Evolutionary conservation across 2,888 invertebrate species (phyloP), one percentile per base, ranked within the genome.

Genomic region (Drosophila aldrichi): DNA sequence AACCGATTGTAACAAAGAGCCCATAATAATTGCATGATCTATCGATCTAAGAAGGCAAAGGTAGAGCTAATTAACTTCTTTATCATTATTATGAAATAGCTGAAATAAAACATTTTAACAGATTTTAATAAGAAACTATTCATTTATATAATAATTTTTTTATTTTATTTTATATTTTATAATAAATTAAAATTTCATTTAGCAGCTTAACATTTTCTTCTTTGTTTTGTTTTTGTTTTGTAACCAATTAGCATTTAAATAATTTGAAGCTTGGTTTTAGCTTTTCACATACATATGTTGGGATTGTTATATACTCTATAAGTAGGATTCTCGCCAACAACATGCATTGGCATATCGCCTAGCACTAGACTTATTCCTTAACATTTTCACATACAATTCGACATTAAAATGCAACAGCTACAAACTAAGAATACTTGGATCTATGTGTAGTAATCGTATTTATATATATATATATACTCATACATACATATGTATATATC

Each of bases 371-470:
- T 16, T 41, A 32, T 34, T 46, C 40, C 7, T 41, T n/a, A 60
- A 60, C 65, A 60, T 44, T 55, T 60, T 56, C 56, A 64, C 58
- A 62, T 43, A 62, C 51, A 62, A 62, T 68, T 65, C 55, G 69
- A 72, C 72, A 70, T 84, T 87, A 72, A 85, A 89, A 89, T 85
- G 89, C 89, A 89, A 87, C 88, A 58, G 67, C 84, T 84, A 87
- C 69, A 67, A 77, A 77, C 84, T 84, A 84, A 63, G 84, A 84
- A 84, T 84, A 89, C 84, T 89, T 87, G 72, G 44, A 73, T 74
- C 77, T 69, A 16, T 38, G 16, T 46, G 40, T 73, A 74, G 59
- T 75, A 60, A 43, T 58, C 55, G 65, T 72, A 64, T 67, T 64
- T 71, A 68, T 59, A 44, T 51, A 8, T 51, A 4, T 69, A 63